phyloP scores from a whole-genome alignment of 2,888 invertebrate genomes.

The Anoncus sp. region DNA sequence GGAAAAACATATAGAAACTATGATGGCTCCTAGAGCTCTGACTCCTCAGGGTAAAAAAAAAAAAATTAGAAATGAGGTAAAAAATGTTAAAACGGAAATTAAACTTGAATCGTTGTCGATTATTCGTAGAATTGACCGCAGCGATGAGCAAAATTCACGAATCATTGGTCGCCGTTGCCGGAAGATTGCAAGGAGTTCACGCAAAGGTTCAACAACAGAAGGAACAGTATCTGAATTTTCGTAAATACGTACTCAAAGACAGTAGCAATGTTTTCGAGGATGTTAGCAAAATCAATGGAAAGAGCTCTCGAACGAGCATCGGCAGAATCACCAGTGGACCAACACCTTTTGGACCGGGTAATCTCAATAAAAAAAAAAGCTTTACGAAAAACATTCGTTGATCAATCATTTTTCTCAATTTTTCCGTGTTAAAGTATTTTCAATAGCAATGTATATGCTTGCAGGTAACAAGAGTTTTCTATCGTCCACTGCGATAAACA shows the following conservation, averaged over 20 bases:
- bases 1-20: constrained; percentile 89
- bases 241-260: constrained; percentile 92
- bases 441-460: neutral
- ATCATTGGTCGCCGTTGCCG: constrained; percentile 94
- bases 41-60: constrained; percentile 86
- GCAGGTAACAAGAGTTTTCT: constrained; percentile 79
- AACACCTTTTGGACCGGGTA: constrained; percentile 85
- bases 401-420: neutral
- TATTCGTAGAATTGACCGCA: constrained; percentile 88
- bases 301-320: constrained; percentile 74
- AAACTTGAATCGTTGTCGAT: too few species aligned
- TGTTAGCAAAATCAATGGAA: constrained; percentile 72
- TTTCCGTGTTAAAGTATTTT: neutral
- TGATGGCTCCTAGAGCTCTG: constrained; percentile 87
- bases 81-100: too few species aligned
- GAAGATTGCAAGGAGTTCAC: constrained; percentile 92
- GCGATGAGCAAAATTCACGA: constrained; percentile 94
- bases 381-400: neutral
- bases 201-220: constrained; percentile 91
- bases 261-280: constrained; percentile 90
- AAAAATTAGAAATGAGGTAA: neutral
- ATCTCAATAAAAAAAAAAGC: constrained; percentile 12
- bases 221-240: constrained; percentile 92
- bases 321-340: constrained; percentile 86
- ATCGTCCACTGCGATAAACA: constrained; percentile 75